These are phyloP conservation scores for Apamea crenata DNA, from an alignment of 2,888 invertebrate genomes.

Conservation along the genomic window DNA sequence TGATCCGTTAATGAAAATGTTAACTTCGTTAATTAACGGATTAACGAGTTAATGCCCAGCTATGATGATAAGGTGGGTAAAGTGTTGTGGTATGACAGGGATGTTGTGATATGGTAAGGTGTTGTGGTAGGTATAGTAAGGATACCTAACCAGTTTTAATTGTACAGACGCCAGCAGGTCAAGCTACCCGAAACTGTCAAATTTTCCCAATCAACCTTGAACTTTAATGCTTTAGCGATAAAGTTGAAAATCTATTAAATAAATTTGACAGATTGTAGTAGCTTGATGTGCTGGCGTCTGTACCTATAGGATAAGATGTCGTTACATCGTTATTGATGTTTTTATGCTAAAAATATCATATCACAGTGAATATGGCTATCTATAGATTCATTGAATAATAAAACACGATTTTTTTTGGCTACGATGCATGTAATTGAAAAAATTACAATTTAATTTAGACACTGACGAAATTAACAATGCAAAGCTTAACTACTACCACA, in stretches of 20 bases:
- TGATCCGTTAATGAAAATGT: too few species aligned
- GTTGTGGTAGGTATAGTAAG: not conserved
- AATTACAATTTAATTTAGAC: slow-evolving; percentile 8
- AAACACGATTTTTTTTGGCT: slow-evolving; percentile 25
- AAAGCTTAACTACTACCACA: slow-evolving; percentile 13
- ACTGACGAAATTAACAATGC: slow-evolving; percentile 19
- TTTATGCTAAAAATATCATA: not conserved
- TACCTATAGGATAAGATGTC: not conserved
- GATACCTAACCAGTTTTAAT: not conserved
- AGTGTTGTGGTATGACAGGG: too few species aligned
- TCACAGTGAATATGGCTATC: not conserved
- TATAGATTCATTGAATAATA: not conserved
- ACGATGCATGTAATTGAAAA: slow-evolving; percentile 53
- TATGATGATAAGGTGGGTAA: not conserved
- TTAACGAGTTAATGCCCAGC: too few species aligned
- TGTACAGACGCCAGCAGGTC: too few species aligned
- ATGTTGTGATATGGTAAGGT: too few species aligned
- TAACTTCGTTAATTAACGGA: too few species aligned
- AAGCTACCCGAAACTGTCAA: too few species aligned
- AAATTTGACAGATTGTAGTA: too few species aligned
- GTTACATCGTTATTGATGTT: not conserved
- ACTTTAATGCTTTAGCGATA: too few species aligned
- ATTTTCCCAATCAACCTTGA: too few species aligned
- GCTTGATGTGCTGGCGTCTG: too few species aligned
- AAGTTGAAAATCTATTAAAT: too few species aligned